Conservation (phyloP, 2,113 vertebrate genomes). For the Myrmecophaga tridactyla region DNA sequence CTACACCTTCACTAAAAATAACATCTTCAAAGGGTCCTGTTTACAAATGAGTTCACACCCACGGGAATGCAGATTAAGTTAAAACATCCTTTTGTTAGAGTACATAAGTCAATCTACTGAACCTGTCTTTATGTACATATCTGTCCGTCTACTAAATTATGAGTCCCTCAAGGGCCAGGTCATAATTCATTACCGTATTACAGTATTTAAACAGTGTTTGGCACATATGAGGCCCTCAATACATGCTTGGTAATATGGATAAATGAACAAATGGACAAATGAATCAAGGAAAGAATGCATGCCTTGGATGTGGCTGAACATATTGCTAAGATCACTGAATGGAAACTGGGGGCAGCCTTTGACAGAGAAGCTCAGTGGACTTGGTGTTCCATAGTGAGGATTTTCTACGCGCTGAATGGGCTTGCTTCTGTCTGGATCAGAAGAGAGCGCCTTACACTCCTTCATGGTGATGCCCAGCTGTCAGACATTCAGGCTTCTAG, state of each 20-base stretch:
- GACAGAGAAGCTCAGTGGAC: neutral
- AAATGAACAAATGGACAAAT: neutral
- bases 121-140: neutral
- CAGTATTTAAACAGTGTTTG: neutral
- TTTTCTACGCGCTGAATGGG: neutral
- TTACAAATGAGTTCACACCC: no score
- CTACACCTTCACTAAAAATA: no score
- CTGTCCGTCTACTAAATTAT: neutral
- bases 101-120: no score
- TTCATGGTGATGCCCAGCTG: neutral
- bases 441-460: neutral
- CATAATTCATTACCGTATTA: neutral
- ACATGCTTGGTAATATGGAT: neutral
- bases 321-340: neutral
- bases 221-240: neutral
- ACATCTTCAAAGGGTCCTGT: no score
- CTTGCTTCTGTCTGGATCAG: neutral
- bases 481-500: neutral
- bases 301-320: neutral
- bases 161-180: neutral
- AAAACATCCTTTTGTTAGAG: no score
- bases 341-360: neutral
- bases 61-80: no score
- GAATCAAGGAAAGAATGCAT: neutral
- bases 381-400: neutral